A percentile compares a stretch with the other conserved stretches of the same genome.
These are phyloP conservation scores for Cephonodes hylas DNA, from an alignment of 2,888 invertebrate species.

Conservation along the genomic window DNA sequence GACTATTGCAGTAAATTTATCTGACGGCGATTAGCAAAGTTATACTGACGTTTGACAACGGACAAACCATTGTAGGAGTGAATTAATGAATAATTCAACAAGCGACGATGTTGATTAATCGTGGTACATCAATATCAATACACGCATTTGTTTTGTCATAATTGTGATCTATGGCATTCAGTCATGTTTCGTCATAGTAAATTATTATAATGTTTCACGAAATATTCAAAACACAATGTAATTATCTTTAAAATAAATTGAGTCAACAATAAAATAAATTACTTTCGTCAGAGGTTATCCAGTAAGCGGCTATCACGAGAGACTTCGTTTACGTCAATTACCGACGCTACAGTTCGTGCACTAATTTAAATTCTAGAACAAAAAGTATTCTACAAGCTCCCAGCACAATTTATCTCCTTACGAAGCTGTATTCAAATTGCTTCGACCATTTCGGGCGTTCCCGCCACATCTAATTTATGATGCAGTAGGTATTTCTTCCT, in stretches of 20 bases:
- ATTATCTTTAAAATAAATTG: background rate
- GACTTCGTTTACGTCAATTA: background rate
- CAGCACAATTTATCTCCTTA: background rate
- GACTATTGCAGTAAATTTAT: constrained; percentile 24
- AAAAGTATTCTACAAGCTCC: background rate
- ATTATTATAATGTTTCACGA: background rate
- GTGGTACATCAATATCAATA: constrained; percentile 19
- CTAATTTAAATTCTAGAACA: background rate
- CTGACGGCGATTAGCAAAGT: constrained; percentile 26
- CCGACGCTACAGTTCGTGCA: background rate
- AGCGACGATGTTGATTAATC: constrained; percentile 27
- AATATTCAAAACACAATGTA: background rate
- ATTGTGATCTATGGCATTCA: background rate
- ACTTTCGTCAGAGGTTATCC: background rate
- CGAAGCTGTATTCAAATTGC: background rate
- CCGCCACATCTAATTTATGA: background rate
- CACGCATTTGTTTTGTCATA: background rate
- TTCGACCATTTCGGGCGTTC: background rate
- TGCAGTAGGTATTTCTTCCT: background rate
- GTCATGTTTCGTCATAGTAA: background rate
- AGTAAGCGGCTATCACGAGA: background rate
- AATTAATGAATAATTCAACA: constrained; percentile 36
- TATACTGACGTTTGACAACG: background rate
- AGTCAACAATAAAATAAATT: background rate
- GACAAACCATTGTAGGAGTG: constrained; percentile 29